Conservation (phyloP, 1,140 invertebrate species). For the Ceratosolen fusciceps region DNA sequence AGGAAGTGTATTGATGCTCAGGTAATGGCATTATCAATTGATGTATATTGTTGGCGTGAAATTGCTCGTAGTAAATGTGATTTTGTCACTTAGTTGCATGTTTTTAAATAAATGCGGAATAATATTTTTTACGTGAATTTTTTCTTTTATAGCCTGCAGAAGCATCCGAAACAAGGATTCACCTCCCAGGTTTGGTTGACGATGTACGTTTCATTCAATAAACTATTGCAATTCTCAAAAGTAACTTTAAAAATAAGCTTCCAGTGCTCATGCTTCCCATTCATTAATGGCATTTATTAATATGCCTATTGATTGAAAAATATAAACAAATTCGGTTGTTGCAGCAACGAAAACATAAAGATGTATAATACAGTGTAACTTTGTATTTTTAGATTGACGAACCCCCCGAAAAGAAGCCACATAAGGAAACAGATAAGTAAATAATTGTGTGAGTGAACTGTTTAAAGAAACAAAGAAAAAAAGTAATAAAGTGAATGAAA, state of each 20-base stretch:
- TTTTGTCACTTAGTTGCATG: constrained; percentile 46
- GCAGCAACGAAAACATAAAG: too few species aligned
- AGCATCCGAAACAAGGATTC: constrained; percentile 82
- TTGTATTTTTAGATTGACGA: constrained; percentile 63
- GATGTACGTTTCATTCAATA: constrained; percentile 67
- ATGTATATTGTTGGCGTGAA: constrained; percentile 42
- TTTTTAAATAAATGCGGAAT: not conserved
- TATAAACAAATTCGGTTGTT: too few species aligned
- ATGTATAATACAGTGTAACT: not conserved
- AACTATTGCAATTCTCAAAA: not conserved
- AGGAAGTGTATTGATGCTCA: constrained; percentile 77
- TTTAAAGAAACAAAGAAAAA: constrained; percentile 35
- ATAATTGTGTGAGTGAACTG: constrained; percentile 63
- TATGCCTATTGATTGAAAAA: too few species aligned
- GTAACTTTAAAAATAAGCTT: too few species aligned
- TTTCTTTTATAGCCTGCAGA: constrained; percentile 77
- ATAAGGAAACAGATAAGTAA: constrained; percentile 69
- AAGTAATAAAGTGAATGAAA: constrained; percentile 50
- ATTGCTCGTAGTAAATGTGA: constrained; percentile 33
- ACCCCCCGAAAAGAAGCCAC: constrained; percentile 69
- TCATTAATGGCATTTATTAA: too few species aligned
- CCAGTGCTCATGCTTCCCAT: too few species aligned
- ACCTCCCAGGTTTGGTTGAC: constrained; percentile 79
- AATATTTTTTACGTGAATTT: constrained; percentile 19
- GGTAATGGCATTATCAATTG: constrained; percentile 68